Evolutionary conservation across 2,113 vertebrate genomes (phyloP).

Genomic region (Amazona vittata): DNA sequence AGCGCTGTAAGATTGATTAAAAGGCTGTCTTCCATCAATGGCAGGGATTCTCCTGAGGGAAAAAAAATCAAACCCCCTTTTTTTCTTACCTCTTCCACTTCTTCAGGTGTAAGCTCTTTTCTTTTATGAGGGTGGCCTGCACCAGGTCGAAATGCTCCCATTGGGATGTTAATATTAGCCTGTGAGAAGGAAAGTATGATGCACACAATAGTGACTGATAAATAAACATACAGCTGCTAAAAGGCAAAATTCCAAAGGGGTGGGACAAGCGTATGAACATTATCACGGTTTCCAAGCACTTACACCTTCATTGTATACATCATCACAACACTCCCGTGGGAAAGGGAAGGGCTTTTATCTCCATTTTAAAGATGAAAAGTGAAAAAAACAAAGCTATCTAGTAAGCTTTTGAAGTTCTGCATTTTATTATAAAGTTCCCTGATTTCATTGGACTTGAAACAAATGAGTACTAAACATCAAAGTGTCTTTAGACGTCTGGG

Average conservation of each 20-base stretch:
- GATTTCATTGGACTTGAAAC: not conserved
- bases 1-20: not conserved
- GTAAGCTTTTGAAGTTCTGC: not conserved
- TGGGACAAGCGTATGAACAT: not conserved
- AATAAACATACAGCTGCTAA: not conserved
- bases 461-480: not conserved
- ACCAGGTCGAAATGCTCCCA: constrained; percentile 96
- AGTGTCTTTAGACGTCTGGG: not conserved
- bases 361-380: not conserved
- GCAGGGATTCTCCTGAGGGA: not conserved
- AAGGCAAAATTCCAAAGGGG: not conserved
- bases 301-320: not conserved
- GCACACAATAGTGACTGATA: not conserved
- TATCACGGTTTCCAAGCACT: not conserved
- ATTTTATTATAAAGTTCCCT: not conserved
- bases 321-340: not conserved
- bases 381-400: not conserved
- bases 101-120: constrained; percentile 88
- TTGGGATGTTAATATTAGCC: constrained; percentile 99
- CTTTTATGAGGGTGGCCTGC: constrained; percentile 93
- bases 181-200: constrained; percentile 70
- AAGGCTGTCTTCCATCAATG: not conserved
- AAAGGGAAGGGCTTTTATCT: not conserved
- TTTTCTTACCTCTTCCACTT: constrained; percentile 86
- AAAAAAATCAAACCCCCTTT: not conserved